phyloP scores from a whole-genome alignment of 2,797 vertebrate genomes.

The Carcharodon carcharias region DNA sequence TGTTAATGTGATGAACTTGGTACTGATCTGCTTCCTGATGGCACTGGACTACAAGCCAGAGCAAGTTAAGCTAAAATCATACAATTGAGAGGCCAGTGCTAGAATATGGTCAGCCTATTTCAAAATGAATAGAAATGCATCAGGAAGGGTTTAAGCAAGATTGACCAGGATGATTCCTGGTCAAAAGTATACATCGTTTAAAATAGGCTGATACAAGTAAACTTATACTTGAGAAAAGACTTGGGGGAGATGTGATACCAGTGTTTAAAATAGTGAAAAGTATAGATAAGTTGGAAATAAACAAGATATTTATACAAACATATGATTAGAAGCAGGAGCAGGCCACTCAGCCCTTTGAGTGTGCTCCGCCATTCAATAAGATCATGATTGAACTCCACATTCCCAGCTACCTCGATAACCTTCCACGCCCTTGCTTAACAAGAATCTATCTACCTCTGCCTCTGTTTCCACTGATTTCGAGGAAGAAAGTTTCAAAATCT shows the following conservation, averaged over 20 bases:
- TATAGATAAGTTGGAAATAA: not conserved
- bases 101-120: not conserved
- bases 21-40: not conserved
- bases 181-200: not conserved
- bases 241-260: not conserved
- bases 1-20: not conserved
- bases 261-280: not conserved
- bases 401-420: no score
- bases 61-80: not conserved
- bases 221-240: not conserved
- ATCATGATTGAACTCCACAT: no score
- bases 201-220: not conserved
- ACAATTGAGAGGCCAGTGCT: not conserved
- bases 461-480: no score
- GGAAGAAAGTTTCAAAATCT: no score
- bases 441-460: no score
- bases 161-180: not conserved
- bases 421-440: no score
- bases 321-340: no score
- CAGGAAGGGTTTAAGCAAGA: not conserved
- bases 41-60: not conserved
- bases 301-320: not conserved
- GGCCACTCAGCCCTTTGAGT: no score
- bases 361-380: no score
- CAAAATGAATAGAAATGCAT: not conserved